Evolutionary conservation across 1,140 invertebrate genomes (phyloP).

Genomic region (Pararge aegeria): DNA sequence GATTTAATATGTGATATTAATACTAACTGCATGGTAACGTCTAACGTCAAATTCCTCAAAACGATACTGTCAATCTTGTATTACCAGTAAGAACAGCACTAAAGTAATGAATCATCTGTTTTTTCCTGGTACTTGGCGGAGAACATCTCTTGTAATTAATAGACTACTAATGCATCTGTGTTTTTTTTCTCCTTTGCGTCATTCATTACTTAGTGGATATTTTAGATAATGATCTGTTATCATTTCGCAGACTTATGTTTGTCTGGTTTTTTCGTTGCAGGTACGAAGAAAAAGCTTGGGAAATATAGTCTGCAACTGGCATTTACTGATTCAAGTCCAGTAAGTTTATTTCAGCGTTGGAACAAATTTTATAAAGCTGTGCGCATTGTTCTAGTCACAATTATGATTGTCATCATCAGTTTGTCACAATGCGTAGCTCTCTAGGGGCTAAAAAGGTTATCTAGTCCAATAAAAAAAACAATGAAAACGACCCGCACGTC

Average conservation of each 20-base stretch:
- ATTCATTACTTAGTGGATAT: constrained; percentile 20
- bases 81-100: constrained; percentile 8
- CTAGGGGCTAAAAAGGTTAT: too few relatives aligned
- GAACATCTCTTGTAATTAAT: constrained; percentile 16
- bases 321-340: too few relatives aligned
- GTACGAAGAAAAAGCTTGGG: not conserved
- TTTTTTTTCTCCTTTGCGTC: constrained; percentile 11
- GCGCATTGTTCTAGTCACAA: too few relatives aligned
- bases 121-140: constrained; percentile 2
- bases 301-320: not conserved
- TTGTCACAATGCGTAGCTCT: too few relatives aligned
- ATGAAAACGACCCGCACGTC: too few relatives aligned
- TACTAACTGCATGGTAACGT: too few relatives aligned
- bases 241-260: constrained; percentile 9
- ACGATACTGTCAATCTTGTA: constrained; percentile 17
- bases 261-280: not conserved
- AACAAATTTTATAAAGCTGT: too few relatives aligned
- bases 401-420: too few relatives aligned
- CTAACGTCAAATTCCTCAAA: not conserved
- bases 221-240: constrained; percentile 18
- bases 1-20: too few relatives aligned
- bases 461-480: too few relatives aligned
- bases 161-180: constrained; percentile 12
- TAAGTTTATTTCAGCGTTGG: too few relatives aligned
- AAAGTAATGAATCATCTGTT: constrained; percentile 6